Percentiles rank a stretch among this genome's conserved stretches.
Evolutionary conservation across 2,888 invertebrate species (phyloP).

Genomic region (Hydrotaea cyrtoneurina): DNA sequence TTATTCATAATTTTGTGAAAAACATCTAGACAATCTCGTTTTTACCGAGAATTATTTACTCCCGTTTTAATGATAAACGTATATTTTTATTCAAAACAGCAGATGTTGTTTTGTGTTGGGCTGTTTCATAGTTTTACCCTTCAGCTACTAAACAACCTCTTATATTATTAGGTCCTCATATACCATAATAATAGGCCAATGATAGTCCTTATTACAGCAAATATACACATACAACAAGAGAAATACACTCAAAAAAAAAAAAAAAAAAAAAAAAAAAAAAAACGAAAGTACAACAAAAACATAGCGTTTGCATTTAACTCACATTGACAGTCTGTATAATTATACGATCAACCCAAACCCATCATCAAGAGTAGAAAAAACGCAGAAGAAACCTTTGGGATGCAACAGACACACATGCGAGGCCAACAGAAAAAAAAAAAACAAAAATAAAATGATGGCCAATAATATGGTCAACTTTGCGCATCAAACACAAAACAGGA

Average conservation of each 20-base stretch:
- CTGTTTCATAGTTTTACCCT: too few species aligned
- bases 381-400: constrained; percentile 32
- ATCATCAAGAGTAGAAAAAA: constrained; percentile 73
- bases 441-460: constrained; percentile 38
- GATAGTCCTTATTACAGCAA: constrained; percentile 1
- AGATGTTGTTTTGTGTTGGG: too few species aligned
- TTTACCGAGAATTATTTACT: too few species aligned
- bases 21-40: too few species aligned
- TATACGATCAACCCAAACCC: constrained; percentile 78
- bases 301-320: constrained; percentile 74
- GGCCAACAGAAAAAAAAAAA: background rate
- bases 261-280: background rate
- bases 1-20: too few species aligned
- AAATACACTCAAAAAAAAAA: background rate
- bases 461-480: constrained; percentile 53
- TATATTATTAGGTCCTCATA: background rate
- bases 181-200: constrained; percentile 15
- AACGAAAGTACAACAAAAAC: background rate
- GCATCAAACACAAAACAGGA: constrained; percentile 51
- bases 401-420: constrained; percentile 27
- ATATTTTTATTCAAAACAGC: too few species aligned
- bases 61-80: too few species aligned
- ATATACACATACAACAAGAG: background rate
- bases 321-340: constrained; percentile 80
- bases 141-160: too few species aligned